Conservation (phyloP, 2,888 invertebrate species). For the Ellobium chinense region DNA sequence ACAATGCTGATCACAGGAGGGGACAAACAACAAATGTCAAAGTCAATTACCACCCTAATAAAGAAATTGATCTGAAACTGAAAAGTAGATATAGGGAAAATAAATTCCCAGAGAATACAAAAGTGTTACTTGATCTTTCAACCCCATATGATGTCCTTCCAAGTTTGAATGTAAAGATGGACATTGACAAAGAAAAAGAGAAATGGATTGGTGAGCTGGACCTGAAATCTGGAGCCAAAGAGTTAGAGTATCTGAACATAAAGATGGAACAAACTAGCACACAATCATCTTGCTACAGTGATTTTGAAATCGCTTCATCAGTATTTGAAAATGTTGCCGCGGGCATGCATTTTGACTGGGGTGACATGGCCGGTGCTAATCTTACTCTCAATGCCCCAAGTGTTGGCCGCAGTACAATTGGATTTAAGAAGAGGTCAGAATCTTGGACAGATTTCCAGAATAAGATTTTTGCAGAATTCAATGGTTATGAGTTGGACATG, state of each 20-base stretch:
- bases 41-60: slow-evolving; percentile 23
- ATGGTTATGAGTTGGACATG: slow-evolving; percentile 39
- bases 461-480: slow-evolving; percentile 41
- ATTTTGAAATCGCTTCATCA: slow-evolving; percentile 31
- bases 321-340: slow-evolving; percentile 22
- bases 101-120: slow-evolving; percentile 35
- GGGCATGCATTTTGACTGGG: slow-evolving; percentile 43
- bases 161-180: background rate
- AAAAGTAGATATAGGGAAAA: slow-evolving; percentile 1
- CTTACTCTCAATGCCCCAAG: slow-evolving; percentile 31
- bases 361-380: slow-evolving; percentile 26
- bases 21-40: slow-evolving; percentile 27
- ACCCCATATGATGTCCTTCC: slow-evolving; percentile 46
- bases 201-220: slow-evolving; percentile 35
- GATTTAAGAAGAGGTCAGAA: slow-evolving; percentile 30
- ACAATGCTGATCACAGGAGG: slow-evolving; percentile 2
- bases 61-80: slow-evolving; percentile 36
- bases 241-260: slow-evolving; percentile 23
- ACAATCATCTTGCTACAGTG: slow-evolving; percentile 8
- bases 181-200: slow-evolving; percentile 24
- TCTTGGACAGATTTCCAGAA: slow-evolving; percentile 51
- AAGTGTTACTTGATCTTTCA: slow-evolving; percentile 32
- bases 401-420: slow-evolving; percentile 25
- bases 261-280: background rate
- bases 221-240: slow-evolving; percentile 7